A percentile compares a stretch with the other conserved stretches of the same genome.
Conservation (phyloP, 2,113 vertebrate species). For the Bos taurus region ARS-UCD2.0 NC_037343.1:12853501-12854000, state of each 20-base stretch:
- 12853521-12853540: neutral
- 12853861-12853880: neutral
- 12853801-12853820: neutral
- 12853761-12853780: neutral
- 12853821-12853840: neutral
- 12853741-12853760: neutral
- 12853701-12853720: neutral
- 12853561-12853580: neutral
- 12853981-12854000: neutral
- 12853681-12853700: neutral
- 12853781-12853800: neutral
- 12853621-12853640: neutral
- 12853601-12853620: neutral
- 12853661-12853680: neutral
- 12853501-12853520: neutral
- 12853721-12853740: neutral
- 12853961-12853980: neutral
- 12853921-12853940: neutral
- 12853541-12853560: neutral
- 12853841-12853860: neutral
- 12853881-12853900: neutral
- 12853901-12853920: neutral
- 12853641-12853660: neutral
- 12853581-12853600: neutral
- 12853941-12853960: neutral